Base-by-base conservation (phyloP, 1,140 invertebrate genomes). In the Monomorium pharaonis region DNA sequence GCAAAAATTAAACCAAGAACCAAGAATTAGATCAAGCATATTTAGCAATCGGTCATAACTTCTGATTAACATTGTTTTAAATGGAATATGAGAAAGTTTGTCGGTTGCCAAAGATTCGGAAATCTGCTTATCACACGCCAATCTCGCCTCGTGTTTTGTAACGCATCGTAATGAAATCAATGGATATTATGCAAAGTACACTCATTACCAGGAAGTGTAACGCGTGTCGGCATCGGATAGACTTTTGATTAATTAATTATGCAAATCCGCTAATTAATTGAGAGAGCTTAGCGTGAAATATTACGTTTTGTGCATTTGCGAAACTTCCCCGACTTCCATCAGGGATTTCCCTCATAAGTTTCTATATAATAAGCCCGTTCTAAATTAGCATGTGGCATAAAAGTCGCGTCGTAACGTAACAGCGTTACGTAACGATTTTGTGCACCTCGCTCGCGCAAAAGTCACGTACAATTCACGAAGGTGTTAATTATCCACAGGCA, bases 351-450 rank as follows among this genome's bases (percentile, higher is more conserved):
- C 51, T 44, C 78, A 30, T 74, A 83, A 83, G 27, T 74, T 83
- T 74, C 51, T 83, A 33, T 58, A 83, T 83, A 83, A 83, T 74
- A 33, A 83, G 67, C 78, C 60, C 58, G 27, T 56, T 69, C 75
- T 88, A 89, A n/a, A 89, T 89, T 89, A 89, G 75, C 84, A 86
- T 88, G 83, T 37, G 54, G 56, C 69, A 76, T 86, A 88, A 72
- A 87, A 85, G 51, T 63, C 49, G 56, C 51, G 49, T 33, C 56
- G 65, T 51, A 76, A 86, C 83, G 88, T 88, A 88, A 88, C 83
- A 44, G 51, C 37, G 60, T 89, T 89, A 65, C 76, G 63, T 49
- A 89, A 89, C 42, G 47, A 63, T 69, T 85, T 78, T 85, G 58
- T 70, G 75, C 65, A 84, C 42, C 78, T 56, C 54, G 63, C 27